These are phyloP conservation scores for Tragulus kanchil DNA, from an alignment of 2,113 vertebrate genomes.

Conservation along the genomic window DNA sequence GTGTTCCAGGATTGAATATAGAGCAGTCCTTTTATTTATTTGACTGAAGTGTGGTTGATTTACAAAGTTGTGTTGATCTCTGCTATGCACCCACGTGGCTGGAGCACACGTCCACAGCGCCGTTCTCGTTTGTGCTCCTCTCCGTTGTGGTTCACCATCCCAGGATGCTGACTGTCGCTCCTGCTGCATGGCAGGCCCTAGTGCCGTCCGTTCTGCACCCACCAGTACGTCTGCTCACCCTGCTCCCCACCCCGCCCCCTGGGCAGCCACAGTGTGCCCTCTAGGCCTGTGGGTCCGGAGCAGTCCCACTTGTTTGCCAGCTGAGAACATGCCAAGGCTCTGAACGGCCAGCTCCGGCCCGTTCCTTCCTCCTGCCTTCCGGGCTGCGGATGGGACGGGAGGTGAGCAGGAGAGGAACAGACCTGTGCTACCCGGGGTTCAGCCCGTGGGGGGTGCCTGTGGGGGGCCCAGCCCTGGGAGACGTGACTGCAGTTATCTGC, in stretches of 20 bases:
- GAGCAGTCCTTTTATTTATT: background rate
- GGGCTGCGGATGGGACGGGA: accelerated
- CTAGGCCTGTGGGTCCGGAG: background rate
- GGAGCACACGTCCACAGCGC: background rate
- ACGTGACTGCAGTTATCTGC: background rate
- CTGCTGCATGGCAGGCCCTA: background rate
- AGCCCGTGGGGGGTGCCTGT: accelerated
- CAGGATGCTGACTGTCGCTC: background rate
- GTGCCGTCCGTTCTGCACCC: too few relatives aligned
- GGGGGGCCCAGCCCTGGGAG: accelerated
- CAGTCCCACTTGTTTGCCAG: background rate
- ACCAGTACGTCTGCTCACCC: background rate
- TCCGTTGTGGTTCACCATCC: background rate
- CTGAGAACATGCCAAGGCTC: background rate
- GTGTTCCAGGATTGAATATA: accelerated
- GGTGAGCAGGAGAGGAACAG: background rate
- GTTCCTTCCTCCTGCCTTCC: accelerated
- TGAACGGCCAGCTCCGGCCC: background rate
- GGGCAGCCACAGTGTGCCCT: background rate
- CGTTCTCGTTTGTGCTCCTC: background rate
- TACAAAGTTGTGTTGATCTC: too few relatives aligned
- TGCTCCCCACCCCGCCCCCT: background rate
- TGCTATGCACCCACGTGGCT: background rate
- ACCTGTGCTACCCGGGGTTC: background rate
- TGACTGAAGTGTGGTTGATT: background rate